These are phyloP conservation scores for Gymnodraco acuticeps DNA, from an alignment of 2,797 vertebrate species.

Conservation along the genomic window DNA sequence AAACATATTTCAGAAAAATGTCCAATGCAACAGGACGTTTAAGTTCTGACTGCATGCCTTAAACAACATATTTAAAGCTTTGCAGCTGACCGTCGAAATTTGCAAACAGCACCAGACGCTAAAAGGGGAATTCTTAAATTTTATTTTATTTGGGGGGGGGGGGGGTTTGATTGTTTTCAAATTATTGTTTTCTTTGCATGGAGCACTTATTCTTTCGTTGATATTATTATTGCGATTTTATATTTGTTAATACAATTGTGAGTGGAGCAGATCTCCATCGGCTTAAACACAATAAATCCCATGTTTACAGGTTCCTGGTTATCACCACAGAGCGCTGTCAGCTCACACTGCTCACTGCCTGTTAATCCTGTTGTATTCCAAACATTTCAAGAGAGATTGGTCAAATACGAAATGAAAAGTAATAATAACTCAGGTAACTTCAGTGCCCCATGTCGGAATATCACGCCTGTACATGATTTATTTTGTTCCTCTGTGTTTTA, in stretches of 20 bases:
- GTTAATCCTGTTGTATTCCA: constrained; percentile 61
- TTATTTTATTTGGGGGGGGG: constrained; percentile 26
- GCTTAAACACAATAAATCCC: constrained; percentile 66
- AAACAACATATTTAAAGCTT: constrained; percentile 67
- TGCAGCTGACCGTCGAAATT: constrained; percentile 76
- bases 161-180: constrained; percentile 46
- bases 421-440: constrained; percentile 89
- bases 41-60: constrained; percentile 81
- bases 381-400: constrained; percentile 80
- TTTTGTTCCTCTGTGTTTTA: constrained; percentile 52
- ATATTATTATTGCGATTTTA: constrained; percentile 70
- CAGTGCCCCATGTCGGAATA: constrained; percentile 82
- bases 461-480: constrained; percentile 77
- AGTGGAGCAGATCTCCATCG: constrained; percentile 70
- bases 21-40: constrained; percentile 72
- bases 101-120: constrained; percentile 75
- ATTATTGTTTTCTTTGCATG: constrained; percentile 79
- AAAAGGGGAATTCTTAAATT: constrained; percentile 69
- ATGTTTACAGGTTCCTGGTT: constrained; percentile 82
- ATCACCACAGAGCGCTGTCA: constrained; percentile 72
- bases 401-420: constrained; percentile 80
- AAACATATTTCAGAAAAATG: constrained; percentile 63
- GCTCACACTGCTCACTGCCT: constrained; percentile 77
- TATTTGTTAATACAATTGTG: constrained; percentile 69
- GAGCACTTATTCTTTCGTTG: constrained; percentile 86